Conservation (phyloP, 2,113 vertebrate species). For the Cavia aperea region DNA sequence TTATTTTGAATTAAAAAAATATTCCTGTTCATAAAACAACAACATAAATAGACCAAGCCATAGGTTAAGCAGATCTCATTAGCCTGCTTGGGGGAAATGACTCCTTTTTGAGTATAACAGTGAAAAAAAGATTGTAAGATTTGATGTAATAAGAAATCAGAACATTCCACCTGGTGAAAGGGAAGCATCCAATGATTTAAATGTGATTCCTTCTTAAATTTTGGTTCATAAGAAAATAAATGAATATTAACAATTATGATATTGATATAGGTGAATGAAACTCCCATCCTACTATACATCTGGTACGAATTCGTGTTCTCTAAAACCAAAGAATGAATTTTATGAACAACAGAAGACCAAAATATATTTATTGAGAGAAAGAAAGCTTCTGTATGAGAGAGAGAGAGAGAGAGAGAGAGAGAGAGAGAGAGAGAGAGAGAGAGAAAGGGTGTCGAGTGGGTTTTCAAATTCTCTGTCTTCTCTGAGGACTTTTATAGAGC, state of each 20-base stretch:
- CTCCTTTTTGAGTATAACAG: constrained; percentile 12
- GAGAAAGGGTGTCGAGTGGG: too few species aligned
- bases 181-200: neutral
- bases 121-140: constrained; percentile 6
- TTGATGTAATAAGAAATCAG: constrained; percentile 25
- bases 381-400: too few species aligned
- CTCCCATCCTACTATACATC: too few species aligned
- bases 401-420: too few species aligned
- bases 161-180: constrained; percentile 15
- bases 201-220: neutral
- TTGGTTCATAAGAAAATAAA: neutral
- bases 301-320: too few species aligned
- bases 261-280: neutral
- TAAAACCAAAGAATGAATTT: too few species aligned
- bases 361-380: too few species aligned
- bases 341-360: too few species aligned
- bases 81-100: neutral
- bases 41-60: neutral
- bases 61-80: constrained; percentile 35
- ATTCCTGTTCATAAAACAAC: constrained; percentile 18
- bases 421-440: too few species aligned
- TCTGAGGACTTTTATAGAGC: too few species aligned
- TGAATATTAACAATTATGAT: constrained; percentile 2
- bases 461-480: too few species aligned
- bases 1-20: constrained; percentile 36